Evolutionary conservation across 2,888 invertebrate species (phyloP).

Genomic region (Limenitis arthemis): DNA sequence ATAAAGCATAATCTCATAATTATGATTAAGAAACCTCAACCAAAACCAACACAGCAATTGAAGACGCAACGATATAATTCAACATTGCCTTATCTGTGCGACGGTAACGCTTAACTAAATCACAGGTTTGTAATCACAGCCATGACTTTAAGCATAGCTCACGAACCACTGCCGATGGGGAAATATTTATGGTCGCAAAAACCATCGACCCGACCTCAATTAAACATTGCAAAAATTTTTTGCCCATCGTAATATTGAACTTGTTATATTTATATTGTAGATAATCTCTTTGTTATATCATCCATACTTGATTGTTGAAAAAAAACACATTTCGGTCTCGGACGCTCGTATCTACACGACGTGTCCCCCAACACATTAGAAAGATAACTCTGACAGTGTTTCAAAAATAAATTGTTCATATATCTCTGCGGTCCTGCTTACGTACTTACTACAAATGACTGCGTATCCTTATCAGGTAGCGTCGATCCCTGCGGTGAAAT

Average conservation of each 20-base stretch:
- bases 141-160: conserved; percentile 62
- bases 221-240: conserved; percentile 38
- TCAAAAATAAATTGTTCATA: conserved; percentile 49
- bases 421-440: conserved; percentile 41
- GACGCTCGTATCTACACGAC: conserved; percentile 41
- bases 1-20: conserved; percentile 67
- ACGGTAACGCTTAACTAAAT: conserved; percentile 41
- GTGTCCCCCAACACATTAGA: conserved; percentile 42
- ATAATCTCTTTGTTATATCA: too few relatives aligned
- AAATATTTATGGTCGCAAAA: conserved; percentile 58
- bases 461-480: conserved; percentile 68
- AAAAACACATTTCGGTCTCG: conserved; percentile 4
- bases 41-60: conserved; percentile 58
- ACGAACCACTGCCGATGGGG: conserved; percentile 53
- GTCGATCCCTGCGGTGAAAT: conserved; percentile 55
- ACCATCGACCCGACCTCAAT: conserved; percentile 41
- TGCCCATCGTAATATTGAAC: conserved; percentile 42
- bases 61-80: conserved; percentile 62
- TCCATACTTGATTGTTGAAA: conserved; percentile 1
- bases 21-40: conserved; percentile 46
- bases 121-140: conserved; percentile 60
- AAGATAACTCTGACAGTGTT: conserved; percentile 36
- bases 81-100: conserved; percentile 55
- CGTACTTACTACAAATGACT: conserved; percentile 58
- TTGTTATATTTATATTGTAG: not conserved